A percentile compares a stretch with the other conserved stretches of the same genome.
These are phyloP conservation scores for Montipora capitata DNA, from an alignment of 92 coral and sea anemone species.

Conservation along the genomic window DNA sequence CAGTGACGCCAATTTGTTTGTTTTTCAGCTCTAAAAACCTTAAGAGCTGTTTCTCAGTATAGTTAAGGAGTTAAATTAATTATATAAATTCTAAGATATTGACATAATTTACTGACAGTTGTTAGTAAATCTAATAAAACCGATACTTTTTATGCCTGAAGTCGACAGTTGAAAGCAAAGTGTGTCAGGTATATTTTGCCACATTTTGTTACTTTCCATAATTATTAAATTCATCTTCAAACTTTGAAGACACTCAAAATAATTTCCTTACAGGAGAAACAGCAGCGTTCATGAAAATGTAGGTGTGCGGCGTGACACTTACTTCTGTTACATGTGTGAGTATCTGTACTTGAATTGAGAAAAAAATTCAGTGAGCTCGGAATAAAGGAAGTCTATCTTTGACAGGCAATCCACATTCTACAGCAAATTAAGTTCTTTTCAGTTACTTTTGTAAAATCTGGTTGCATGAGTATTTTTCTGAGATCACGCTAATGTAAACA, in stretches of 20 bases:
- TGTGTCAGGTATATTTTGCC: too few species aligned
- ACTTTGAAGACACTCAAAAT: neutral
- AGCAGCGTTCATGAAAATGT: neutral
- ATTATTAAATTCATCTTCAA: too few species aligned
- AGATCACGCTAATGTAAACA: neutral
- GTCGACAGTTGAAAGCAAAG: too few species aligned
- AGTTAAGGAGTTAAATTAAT: too few species aligned
- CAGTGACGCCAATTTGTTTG: too few species aligned
- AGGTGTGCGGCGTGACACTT: neutral
- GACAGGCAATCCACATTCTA: conserved; percentile 3
- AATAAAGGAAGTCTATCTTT: neutral
- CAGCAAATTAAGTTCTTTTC: neutral
- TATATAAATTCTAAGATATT: too few species aligned
- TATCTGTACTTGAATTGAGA: neutral
- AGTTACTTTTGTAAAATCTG: neutral
- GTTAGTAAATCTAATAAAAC: too few species aligned
- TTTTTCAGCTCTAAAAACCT: too few species aligned
- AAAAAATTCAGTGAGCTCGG: conserved; percentile 7
- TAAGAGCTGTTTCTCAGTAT: too few species aligned
- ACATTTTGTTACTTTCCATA: too few species aligned
- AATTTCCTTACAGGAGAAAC: neutral
- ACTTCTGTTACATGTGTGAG: neutral
- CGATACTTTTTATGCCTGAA: too few species aligned
- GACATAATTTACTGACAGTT: too few species aligned
- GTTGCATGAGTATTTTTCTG: conserved; percentile 8